These are phyloP conservation scores for Troides helena DNA, from an alignment of 2,888 invertebrate species.

Conservation along the genomic window DNA sequence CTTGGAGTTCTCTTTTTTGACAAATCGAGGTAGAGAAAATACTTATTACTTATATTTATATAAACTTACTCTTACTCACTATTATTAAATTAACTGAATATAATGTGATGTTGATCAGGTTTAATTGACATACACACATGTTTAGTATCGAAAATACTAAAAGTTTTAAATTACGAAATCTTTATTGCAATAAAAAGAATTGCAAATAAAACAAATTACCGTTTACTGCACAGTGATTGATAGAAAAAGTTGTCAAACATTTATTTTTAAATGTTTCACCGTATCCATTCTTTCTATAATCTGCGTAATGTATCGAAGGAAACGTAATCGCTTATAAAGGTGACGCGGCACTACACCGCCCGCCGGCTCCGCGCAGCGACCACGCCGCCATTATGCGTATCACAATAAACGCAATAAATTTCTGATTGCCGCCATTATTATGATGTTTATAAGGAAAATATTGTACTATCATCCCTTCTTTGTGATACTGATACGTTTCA, in stretches of 20 bases:
- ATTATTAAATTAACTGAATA: too few species aligned
- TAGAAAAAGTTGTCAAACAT: not conserved
- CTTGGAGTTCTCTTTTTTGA: too few species aligned
- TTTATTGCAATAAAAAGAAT: too few species aligned
- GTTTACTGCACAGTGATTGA: not conserved
- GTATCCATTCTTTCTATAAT: conserved; percentile 41
- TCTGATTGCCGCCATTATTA: conserved; percentile 27
- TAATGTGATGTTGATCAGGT: too few species aligned
- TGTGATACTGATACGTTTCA: not conserved
- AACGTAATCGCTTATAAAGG: conserved; percentile 77
- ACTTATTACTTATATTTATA: too few species aligned
- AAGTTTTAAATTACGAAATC: too few species aligned
- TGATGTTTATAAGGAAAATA: conserved; percentile 27
- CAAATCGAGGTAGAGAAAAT: too few species aligned
- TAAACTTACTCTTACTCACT: too few species aligned
- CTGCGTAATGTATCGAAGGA: conserved; percentile 59
- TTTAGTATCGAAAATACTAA: too few species aligned
- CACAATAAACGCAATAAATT: conserved; percentile 27
- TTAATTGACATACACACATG: too few species aligned
- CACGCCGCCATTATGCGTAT: conserved; percentile 9
- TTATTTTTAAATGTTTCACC: conserved; percentile 29
- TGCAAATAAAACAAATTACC: too few species aligned
- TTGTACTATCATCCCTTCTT: conserved; percentile 15
- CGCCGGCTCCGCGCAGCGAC: conserved; percentile 24
- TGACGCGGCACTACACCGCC: conserved; percentile 54